Conservation (phyloP, 2,888 invertebrate species). For the Troides oblongomaculatus region DNA sequence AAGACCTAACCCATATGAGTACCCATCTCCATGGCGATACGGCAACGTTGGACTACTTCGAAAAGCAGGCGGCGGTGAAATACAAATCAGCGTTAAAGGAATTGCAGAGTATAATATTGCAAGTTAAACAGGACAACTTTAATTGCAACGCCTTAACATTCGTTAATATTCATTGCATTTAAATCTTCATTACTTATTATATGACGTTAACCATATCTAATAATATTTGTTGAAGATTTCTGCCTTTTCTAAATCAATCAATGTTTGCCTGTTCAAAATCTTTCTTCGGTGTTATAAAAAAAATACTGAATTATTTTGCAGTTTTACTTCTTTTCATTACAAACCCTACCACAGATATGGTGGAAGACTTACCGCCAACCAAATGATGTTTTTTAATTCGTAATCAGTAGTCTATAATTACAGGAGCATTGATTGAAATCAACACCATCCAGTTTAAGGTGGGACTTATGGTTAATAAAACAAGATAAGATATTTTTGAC, state of each 20-base stretch:
- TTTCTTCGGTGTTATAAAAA: background rate
- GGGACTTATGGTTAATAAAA: too few species aligned
- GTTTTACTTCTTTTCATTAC: background rate
- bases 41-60: conserved; percentile 16
- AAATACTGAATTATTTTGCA: background rate
- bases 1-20: conserved; percentile 16
- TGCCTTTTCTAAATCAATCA: too few species aligned
- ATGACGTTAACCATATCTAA: background rate
- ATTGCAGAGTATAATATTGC: conserved; percentile 6
- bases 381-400: too few species aligned
- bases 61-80: conserved; percentile 10
- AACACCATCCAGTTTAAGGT: too few species aligned
- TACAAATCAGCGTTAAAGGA: conserved; percentile 9
- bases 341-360: background rate
- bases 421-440: too few species aligned
- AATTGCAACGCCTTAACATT: conserved; percentile 25
- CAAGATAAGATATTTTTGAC: too few species aligned
- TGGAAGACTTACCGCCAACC: too few species aligned
- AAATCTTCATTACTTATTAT: conserved; percentile 1
- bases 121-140: conserved; percentile 17
- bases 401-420: too few species aligned
- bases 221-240: background rate
- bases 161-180: conserved; percentile 10
- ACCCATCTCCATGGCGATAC: conserved; percentile 5
- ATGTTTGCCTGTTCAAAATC: background rate